These are phyloP conservation scores for Aleiodes leptofemur DNA, from an alignment of 2,888 invertebrate species.

Conservation along the genomic window DNA sequence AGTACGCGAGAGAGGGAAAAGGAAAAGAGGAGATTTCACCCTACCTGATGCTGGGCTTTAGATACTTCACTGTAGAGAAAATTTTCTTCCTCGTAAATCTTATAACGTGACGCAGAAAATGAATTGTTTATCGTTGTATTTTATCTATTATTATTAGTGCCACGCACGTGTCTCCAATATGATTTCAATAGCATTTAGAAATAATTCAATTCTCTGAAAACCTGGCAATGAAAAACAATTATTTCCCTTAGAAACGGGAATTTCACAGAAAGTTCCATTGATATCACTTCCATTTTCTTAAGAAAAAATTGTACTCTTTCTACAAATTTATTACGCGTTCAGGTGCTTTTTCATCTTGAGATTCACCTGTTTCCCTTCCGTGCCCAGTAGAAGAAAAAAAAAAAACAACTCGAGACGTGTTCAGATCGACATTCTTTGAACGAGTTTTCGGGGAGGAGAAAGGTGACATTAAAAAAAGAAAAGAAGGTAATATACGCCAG, in stretches of 20 bases:
- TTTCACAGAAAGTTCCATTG: no score
- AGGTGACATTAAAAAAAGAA: conserved; percentile 36
- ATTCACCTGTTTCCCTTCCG: conserved; percentile 13
- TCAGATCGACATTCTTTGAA: conserved; percentile 43
- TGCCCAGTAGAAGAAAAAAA: not conserved
- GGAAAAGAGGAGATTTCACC: not conserved
- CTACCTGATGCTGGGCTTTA: conserved; percentile 16
- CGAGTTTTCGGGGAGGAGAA: conserved; percentile 49
- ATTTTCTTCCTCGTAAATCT: conserved; percentile 26
- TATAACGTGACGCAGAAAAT: not conserved
- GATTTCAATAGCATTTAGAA: no score
- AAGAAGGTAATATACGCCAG: conserved; percentile 8
- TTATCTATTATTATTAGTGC: not conserved
- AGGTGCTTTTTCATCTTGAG: conserved; percentile 8
- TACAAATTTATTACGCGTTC: conserved; percentile 18
- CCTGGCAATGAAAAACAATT: no score
- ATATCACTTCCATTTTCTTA: not conserved
- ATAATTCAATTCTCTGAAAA: no score
- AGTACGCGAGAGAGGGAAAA: not conserved
- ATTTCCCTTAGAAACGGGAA: no score
- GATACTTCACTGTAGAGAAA: conserved; percentile 1
- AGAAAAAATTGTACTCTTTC: not conserved
- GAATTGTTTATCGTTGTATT: conserved; percentile 16
- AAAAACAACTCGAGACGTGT: conserved; percentile 1
- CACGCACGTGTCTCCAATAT: no score